Percentiles rank a stretch among this genome's conserved stretches.
Evolutionary conservation across 2,113 vertebrate genomes (phyloP).

Genomic region (Platanista minor): DNA sequence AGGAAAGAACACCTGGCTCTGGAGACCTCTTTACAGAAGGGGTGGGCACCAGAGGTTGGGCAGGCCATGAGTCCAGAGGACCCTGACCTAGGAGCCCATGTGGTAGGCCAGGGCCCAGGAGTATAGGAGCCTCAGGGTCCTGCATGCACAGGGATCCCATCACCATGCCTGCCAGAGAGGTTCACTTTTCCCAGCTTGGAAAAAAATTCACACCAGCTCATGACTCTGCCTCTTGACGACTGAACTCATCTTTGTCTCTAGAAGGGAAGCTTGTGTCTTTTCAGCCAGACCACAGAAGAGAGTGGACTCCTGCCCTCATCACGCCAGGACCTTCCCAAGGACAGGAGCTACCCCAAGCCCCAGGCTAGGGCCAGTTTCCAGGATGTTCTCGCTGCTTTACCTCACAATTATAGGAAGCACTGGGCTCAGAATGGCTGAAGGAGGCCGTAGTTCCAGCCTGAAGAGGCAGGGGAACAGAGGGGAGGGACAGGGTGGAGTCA

Average conservation of each 20-base stretch:
- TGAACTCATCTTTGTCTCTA: background rate
- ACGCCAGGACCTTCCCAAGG: background rate
- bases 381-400: background rate
- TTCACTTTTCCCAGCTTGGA: background rate
- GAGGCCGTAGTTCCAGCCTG: background rate
- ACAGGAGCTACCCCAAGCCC: background rate
- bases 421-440: background rate
- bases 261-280: background rate
- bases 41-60: background rate
- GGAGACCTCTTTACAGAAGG: background rate
- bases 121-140: background rate
- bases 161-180: background rate
- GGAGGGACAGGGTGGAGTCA: background rate
- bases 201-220: background rate
- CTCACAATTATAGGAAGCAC: background rate
- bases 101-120: background rate
- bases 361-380: background rate
- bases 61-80: background rate
- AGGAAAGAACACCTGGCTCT: background rate
- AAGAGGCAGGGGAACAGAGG: too few species aligned
- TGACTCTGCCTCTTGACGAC: background rate
- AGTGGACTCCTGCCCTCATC: background rate
- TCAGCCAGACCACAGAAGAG: background rate
- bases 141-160: background rate
- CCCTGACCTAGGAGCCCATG: background rate